These are phyloP conservation scores for Stegastes partitus DNA, from an alignment of 2,113 vertebrate genomes.

Conservation along the genomic window DNA sequence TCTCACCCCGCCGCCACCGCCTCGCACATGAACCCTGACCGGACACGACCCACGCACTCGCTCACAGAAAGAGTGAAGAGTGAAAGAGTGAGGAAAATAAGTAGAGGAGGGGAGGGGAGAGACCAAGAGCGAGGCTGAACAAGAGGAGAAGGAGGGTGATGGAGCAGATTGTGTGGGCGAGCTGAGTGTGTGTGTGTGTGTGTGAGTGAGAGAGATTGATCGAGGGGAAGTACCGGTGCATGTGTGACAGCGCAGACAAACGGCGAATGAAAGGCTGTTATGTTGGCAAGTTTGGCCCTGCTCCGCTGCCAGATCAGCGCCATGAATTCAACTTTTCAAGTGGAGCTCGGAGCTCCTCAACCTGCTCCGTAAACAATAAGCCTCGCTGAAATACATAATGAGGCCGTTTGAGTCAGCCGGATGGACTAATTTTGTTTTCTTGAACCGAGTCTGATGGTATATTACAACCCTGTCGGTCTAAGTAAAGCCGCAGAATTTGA, in stretches of 20 bases:
- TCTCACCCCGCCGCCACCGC: slow-evolving; percentile 44
- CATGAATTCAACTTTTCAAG: slow-evolving; percentile 41
- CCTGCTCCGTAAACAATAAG: slow-evolving; percentile 36
- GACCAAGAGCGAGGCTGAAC: slow-evolving; percentile 34
- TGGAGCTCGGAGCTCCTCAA: slow-evolving; percentile 35
- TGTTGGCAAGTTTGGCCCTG: slow-evolving; percentile 50
- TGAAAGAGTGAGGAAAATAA: slow-evolving; percentile 20
- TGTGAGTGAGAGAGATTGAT: slow-evolving; percentile 47
- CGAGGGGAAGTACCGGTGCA: slow-evolving; percentile 43
- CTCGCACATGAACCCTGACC: slow-evolving; percentile 49
- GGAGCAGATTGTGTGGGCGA: slow-evolving; percentile 61
- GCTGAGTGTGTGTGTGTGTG: slow-evolving; percentile 36
- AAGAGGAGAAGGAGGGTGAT: slow-evolving; percentile 61
- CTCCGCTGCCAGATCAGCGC: slow-evolving; percentile 45
- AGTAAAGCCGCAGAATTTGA: background rate
- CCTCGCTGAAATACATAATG: slow-evolving; percentile 21
- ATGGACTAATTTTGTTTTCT: background rate
- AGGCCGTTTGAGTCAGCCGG: slow-evolving; percentile 1
- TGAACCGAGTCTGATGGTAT: background rate
- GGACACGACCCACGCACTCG: slow-evolving; percentile 34
- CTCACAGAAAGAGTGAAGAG: slow-evolving; percentile 27
- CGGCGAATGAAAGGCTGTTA: slow-evolving; percentile 52
- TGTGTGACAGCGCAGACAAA: slow-evolving; percentile 60
- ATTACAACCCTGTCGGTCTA: background rate
- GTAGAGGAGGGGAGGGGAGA: background rate